Evolutionary conservation across 2,888 invertebrate genomes (phyloP).

Genomic region (Tachystola acroxantha): DNA sequence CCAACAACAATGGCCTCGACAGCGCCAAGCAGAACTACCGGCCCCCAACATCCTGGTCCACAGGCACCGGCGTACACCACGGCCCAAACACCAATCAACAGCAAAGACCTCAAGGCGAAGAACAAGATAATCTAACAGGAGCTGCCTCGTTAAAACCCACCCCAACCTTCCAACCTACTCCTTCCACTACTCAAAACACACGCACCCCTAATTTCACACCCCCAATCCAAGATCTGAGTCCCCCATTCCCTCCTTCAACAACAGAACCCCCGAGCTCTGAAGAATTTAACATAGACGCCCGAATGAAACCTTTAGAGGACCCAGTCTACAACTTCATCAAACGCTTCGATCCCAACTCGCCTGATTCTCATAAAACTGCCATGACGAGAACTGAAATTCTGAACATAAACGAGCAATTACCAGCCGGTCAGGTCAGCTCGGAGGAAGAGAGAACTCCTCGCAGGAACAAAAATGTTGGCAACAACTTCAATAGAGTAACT

Average conservation of each 20-base stretch:
- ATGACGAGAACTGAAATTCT: slow-evolving; percentile 63
- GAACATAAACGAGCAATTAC: slow-evolving; percentile 53
- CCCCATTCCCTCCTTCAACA: slow-evolving; percentile 40
- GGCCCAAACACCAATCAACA: no score
- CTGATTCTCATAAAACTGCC: slow-evolving; percentile 50
- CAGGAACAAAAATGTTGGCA: slow-evolving; percentile 45
- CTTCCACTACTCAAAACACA: slow-evolving; percentile 17
- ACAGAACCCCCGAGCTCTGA: slow-evolving; percentile 34
- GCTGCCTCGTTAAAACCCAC: slow-evolving; percentile 42
- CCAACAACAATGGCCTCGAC: slow-evolving; percentile 55
- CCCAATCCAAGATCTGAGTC: slow-evolving; percentile 42
- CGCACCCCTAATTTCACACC: slow-evolving; percentile 22
- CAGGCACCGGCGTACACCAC: slow-evolving; percentile 34
- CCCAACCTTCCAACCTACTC: slow-evolving; percentile 38
- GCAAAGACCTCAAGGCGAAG: no score
- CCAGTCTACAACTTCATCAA: slow-evolving; percentile 63
- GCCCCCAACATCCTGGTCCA: slow-evolving; percentile 77
- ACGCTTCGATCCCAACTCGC: slow-evolving; percentile 64
- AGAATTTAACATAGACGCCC: slow-evolving; percentile 31
- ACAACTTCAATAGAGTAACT: slow-evolving; percentile 43
- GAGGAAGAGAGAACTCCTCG: slow-evolving; percentile 57
- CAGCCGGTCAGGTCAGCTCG: slow-evolving; percentile 53
- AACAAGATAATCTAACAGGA: slow-evolving; percentile 27
- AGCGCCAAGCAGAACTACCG: slow-evolving; percentile 67
- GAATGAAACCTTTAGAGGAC: slow-evolving; percentile 36